Conservation (phyloP, 2,113 vertebrate genomes). For the Sciurus niger region DNA sequence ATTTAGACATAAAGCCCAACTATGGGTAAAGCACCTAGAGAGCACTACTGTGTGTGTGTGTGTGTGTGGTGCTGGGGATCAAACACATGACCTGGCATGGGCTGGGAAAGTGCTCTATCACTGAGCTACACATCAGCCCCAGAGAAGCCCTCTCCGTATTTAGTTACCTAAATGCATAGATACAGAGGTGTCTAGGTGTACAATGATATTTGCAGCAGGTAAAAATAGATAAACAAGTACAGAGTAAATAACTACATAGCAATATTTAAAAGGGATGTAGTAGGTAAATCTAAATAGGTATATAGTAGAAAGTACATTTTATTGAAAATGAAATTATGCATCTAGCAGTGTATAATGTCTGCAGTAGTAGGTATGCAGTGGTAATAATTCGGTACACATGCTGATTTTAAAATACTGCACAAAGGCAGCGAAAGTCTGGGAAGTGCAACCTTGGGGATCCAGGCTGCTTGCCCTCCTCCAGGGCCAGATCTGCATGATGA, state of each 20-base stretch:
- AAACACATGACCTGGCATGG: too few relatives aligned
- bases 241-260: background rate
- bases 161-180: background rate
- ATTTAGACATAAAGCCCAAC: background rate
- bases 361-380: background rate
- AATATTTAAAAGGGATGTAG: background rate
- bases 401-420: conserved; percentile 8
- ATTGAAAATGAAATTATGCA: background rate
- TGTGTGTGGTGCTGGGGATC: too few relatives aligned
- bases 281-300: background rate
- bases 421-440: background rate
- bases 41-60: background rate
- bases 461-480: background rate
- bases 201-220: background rate
- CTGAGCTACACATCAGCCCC: too few relatives aligned
- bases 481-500: background rate
- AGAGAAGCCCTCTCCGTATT: background rate
- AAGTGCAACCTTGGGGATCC: background rate
- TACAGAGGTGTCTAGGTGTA: background rate
- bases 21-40: background rate
- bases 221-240: background rate
- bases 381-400: background rate
- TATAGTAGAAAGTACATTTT: background rate
- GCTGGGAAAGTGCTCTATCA: too few relatives aligned
- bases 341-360: background rate